phyloP scores from a whole-genome alignment of 2,113 vertebrate species.

The Oryzias melastigma region DNA sequence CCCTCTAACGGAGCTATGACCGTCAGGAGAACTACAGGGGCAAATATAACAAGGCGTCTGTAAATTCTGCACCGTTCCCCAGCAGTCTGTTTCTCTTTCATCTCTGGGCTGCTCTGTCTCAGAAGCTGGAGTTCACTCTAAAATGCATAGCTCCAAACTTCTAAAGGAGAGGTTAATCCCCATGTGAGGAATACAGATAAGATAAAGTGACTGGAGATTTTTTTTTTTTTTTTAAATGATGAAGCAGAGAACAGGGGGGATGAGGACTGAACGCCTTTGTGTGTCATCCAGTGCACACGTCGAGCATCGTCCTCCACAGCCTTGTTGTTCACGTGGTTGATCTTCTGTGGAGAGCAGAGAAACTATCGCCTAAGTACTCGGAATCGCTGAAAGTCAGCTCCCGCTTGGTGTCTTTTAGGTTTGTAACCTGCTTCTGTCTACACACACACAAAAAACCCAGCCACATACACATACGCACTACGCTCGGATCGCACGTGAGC shows the following conservation, averaged over 20 bases:
- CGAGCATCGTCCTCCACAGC: background rate
- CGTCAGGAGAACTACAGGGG: background rate
- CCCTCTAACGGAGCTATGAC: too few relatives aligned
- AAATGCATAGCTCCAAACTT: slow-evolving; percentile 16
- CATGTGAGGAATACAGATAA: slow-evolving; percentile 10
- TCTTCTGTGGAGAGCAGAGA: slow-evolving; percentile 21
- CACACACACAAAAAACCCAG: slow-evolving; percentile 5
- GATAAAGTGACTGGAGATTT: slow-evolving; percentile 21
- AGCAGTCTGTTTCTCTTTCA: slow-evolving; percentile 15
- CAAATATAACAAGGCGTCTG: slow-evolving; percentile 19
- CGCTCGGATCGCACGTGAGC: background rate
- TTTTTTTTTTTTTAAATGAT: slow-evolving; percentile 5
- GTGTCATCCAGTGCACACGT: background rate
- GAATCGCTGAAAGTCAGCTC: slow-evolving; percentile 43
- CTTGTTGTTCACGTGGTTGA: slow-evolving; percentile 15
- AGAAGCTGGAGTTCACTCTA: slow-evolving; percentile 15
- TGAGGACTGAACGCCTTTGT: background rate
- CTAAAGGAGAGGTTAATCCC: slow-evolving; percentile 12
- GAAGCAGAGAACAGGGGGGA: background rate
- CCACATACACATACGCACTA: background rate
- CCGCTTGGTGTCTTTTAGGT: slow-evolving; percentile 29
- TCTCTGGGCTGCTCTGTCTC: background rate
- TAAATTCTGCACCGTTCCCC: slow-evolving; percentile 1
- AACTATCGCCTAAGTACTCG: slow-evolving; percentile 19
- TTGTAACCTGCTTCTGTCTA: slow-evolving; percentile 38